These are phyloP conservation scores for Pseudomyrmex concolor DNA, from an alignment of 1,140 invertebrate species.

Conservation along the genomic window DNA sequence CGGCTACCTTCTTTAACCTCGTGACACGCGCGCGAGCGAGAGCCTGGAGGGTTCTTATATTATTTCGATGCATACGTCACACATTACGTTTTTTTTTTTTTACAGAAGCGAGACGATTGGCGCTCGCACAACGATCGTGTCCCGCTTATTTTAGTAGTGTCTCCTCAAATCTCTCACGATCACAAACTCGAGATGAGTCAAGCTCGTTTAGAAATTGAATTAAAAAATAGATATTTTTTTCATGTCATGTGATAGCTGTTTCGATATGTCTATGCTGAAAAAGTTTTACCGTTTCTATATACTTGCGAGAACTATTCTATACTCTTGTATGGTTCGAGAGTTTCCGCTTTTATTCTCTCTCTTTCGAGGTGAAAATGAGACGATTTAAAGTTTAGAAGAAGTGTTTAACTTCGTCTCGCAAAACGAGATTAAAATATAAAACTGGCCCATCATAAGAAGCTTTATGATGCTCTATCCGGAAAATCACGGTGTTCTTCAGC, in stretches of 20 bases:
- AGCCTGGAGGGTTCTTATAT: slow-evolving; percentile 36
- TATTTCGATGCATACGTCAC: slow-evolving; percentile 34
- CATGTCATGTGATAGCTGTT: neutral
- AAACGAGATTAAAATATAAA: slow-evolving; percentile 41
- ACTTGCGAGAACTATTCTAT: no score
- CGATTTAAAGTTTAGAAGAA: slow-evolving; percentile 34
- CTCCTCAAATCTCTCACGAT: neutral
- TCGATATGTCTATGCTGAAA: neutral
- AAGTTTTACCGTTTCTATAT: neutral
- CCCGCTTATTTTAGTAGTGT: neutral
- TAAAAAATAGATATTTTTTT: neutral
- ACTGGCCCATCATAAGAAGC: slow-evolving; percentile 22
- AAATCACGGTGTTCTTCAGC: neutral
- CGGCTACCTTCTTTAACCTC: slow-evolving; percentile 52
- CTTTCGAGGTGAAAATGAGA: slow-evolving; percentile 4
- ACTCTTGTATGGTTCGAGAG: neutral
- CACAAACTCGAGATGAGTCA: neutral
- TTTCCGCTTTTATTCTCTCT: slow-evolving; percentile 4
- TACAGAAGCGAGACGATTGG: slow-evolving; percentile 17
- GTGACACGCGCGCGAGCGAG: slow-evolving; percentile 49
- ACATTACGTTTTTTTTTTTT: slow-evolving; percentile 49
- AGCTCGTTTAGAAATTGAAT: neutral
- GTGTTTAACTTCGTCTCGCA: slow-evolving; percentile 3
- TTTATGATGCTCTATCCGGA: neutral
- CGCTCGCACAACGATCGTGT: neutral